phyloP scores from a whole-genome alignment of 2,888 invertebrate species.

The Tridacna crocea region DNA sequence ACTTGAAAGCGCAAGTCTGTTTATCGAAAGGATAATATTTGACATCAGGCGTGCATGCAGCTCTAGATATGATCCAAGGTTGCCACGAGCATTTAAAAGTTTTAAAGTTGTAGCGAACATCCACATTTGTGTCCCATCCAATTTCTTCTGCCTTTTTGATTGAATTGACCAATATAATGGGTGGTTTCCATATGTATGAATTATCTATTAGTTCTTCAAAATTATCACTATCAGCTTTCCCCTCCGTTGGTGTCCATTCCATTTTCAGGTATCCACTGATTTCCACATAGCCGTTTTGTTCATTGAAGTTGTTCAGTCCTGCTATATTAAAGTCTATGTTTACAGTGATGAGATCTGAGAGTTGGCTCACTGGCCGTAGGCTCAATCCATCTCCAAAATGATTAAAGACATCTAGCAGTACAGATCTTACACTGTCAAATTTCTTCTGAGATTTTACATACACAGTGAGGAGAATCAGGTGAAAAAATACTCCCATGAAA shows the following conservation, averaged over 20 bases:
- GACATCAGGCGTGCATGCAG: slow-evolving; percentile 38
- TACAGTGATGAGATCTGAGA: not conserved
- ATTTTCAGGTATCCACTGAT: slow-evolving; percentile 46
- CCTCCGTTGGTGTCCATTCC: slow-evolving; percentile 25
- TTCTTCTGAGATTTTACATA: not conserved
- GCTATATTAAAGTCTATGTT: slow-evolving; percentile 30
- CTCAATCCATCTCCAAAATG: not conserved
- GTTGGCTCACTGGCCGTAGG: slow-evolving; percentile 12
- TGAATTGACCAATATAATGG: slow-evolving; percentile 42
- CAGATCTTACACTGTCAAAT: not conserved
- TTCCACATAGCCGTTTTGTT: slow-evolving; percentile 40
- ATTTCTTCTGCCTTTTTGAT: slow-evolving; percentile 32
- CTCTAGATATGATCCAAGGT: slow-evolving; percentile 36
- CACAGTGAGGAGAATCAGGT: not conserved
- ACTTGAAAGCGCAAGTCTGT: slow-evolving; percentile 37
- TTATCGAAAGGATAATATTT: slow-evolving; percentile 48
- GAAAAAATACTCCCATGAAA: too few relatives aligned
- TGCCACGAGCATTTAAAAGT: slow-evolving; percentile 33
- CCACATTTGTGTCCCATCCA: slow-evolving; percentile 33
- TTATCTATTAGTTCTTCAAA: slow-evolving; percentile 21
- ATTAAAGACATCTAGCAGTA: not conserved
- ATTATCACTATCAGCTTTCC: not conserved
- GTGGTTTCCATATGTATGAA: slow-evolving; percentile 38
- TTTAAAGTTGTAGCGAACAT: slow-evolving; percentile 26
- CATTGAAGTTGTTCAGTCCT: slow-evolving; percentile 40